Base-by-base conservation (phyloP, 2,888 invertebrate genomes). In the Arenicola marina region DNA sequence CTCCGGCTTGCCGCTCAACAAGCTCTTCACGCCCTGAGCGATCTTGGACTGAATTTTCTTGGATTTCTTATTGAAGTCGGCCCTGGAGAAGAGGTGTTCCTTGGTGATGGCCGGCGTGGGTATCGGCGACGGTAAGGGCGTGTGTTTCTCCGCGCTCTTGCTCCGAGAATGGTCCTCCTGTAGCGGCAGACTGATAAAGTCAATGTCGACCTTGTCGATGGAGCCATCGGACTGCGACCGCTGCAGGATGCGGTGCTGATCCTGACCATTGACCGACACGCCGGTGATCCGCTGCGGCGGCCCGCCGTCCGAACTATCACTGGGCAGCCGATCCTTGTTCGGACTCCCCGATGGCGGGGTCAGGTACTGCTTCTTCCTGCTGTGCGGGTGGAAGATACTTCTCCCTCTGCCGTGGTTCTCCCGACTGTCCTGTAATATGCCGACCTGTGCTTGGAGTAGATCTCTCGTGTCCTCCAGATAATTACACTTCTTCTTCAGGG, bases 1-100 rank as follows among this genome's bases (percentile, higher is more conserved):
- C 43, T 77, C 66, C 73, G 76, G 63, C 51, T 64, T 66, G 21
- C 76, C 75, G 7, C 73, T 91, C 75, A 92, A 91, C 18, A 93
- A 93, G 51, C 92, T 92, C 82, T 93, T 93, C 11, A 93, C 93
- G 84, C 90, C 31, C 34, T 63, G 89, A 0, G 92, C 92, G 93
- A 93, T 93, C 78, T 93, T 93, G 0, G 92, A 92, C 54, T 90
- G 88, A 15, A 59, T 48, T 43, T 66, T 66, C 11, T 38, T 11
- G 3, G 65, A 65, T 28, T 62, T 65, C 46, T 57, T 57, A 31
- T 46, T 26, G 7, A 29, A 26, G n/a, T 29, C 26, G 15, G 45
- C 28, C n/a, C 57, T 26, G 26, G 48, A 48, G 26, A 56, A 38
- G 31, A 32, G 24, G 11, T 34, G 76, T 90, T 90, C 0, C 89